A percentile compares a stretch with the other conserved stretches of the same genome.
phyloP scores from a whole-genome alignment of 2,113 vertebrate genomes.

The Danionella cerebrum region DNA sequence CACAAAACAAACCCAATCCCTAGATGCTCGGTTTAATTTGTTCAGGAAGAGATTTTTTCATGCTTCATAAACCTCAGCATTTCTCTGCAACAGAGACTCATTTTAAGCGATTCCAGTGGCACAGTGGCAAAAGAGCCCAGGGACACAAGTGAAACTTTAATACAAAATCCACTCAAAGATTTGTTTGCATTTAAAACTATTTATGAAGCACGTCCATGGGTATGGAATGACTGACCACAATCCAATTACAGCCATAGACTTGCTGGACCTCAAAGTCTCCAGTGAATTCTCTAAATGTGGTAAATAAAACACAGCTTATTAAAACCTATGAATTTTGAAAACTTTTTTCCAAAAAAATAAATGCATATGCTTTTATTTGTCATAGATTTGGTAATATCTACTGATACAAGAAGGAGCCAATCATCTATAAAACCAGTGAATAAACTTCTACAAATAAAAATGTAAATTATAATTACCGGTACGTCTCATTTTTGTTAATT shows the following conservation, averaged over 20 bases:
- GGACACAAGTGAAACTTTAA: constrained; percentile 10
- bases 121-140: constrained; percentile 35
- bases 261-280: constrained; percentile 83
- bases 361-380: no score
- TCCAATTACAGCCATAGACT: constrained; percentile 87
- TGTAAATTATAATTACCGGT: no score
- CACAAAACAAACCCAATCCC: constrained; percentile 56
- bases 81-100: constrained; percentile 62
- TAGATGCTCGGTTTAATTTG: constrained; percentile 59
- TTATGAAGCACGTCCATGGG: no score
- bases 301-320: neutral
- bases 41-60: constrained; percentile 65
- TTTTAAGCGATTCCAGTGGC: constrained; percentile 56
- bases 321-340: no score
- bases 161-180: no score
- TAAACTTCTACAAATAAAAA: no score
- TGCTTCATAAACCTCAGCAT: constrained; percentile 66
- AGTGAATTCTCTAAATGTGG: constrained; percentile 58
- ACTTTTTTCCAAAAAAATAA: no score
- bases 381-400: no score
- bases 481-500: no score
- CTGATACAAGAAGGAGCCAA: no score
- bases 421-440: no score
- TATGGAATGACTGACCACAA: constrained; percentile 85
- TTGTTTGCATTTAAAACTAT: no score